Evolutionary conservation across 1,140 invertebrate species (phyloP).

Genomic region (Mylabris phalerata): DNA sequence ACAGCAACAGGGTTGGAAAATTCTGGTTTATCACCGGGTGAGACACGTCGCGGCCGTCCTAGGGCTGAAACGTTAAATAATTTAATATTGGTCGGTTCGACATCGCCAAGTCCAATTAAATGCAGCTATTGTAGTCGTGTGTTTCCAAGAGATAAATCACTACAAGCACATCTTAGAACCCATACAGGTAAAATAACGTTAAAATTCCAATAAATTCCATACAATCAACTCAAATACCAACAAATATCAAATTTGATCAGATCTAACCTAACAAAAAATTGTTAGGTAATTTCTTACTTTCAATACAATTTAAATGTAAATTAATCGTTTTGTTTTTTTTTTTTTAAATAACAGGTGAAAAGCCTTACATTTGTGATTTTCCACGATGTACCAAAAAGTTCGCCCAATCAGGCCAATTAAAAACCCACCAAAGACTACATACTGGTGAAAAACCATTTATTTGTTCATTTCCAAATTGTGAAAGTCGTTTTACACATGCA

Average conservation of each 20-base stretch:
- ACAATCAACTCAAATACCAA: no score
- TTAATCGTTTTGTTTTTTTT: constrained; percentile 5
- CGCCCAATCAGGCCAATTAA: constrained; percentile 76
- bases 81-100: constrained; percentile 66
- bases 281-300: no score
- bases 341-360: constrained; percentile 50
- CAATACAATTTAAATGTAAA: not conserved
- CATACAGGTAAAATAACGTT: constrained; percentile 58
- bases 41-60: constrained; percentile 56
- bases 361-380: constrained; percentile 72
- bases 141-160: constrained; percentile 73
- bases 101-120: constrained; percentile 65
- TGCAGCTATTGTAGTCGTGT: constrained; percentile 68
- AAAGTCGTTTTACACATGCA: constrained; percentile 71
- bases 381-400: constrained; percentile 70
- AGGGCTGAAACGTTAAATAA: constrained; percentile 64
- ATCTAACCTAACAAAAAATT: no score
- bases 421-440: constrained; percentile 75
- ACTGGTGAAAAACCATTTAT: constrained; percentile 78
- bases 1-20: constrained; percentile 18
- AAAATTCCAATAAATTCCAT: no score
- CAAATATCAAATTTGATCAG: no score
- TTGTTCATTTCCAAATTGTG: constrained; percentile 60
- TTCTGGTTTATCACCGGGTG: constrained; percentile 34
- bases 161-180: constrained; percentile 73